phyloP scores from a whole-genome alignment of 2,797 vertebrate genomes.

The Danio tinwini region DNA sequence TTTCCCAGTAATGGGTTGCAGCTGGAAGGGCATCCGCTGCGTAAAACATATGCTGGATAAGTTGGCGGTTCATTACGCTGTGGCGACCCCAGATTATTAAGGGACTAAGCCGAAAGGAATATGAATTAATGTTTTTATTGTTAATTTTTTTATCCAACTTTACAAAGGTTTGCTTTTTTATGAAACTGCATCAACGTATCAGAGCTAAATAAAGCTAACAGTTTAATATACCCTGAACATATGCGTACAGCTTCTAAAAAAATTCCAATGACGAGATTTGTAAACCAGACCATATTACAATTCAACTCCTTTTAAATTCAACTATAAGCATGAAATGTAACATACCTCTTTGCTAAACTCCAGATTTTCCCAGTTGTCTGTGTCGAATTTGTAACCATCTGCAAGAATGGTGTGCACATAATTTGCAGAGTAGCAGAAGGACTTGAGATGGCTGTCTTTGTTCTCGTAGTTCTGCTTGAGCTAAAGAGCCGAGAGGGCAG shows the following conservation, averaged over 20 bases:
- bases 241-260: no score
- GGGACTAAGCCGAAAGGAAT: no score
- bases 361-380: slow-evolving; percentile 85
- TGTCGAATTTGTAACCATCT: slow-evolving; percentile 88
- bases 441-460: slow-evolving; percentile 76
- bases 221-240: no score
- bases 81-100: no score
- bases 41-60: no score
- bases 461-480: slow-evolving; percentile 75
- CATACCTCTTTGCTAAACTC: slow-evolving; percentile 86
- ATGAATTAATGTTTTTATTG: no score
- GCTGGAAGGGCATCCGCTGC: no score
- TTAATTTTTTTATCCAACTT: neutral
- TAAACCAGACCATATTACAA: neutral
- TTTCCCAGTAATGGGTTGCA: no score
- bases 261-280: neutral
- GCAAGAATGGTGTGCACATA: slow-evolving; percentile 86
- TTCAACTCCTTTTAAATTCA: neutral
- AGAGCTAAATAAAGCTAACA: neutral
- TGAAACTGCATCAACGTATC: neutral
- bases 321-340: neutral
- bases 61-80: no score
- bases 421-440: slow-evolving; percentile 88
- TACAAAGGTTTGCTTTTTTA: neutral
- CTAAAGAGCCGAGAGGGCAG: slow-evolving; percentile 69